Evolutionary conservation across 2,113 vertebrate species (phyloP), one percentile per base, ranked within the genome.

Genomic region (Phrynosoma blainvillii): DNA sequence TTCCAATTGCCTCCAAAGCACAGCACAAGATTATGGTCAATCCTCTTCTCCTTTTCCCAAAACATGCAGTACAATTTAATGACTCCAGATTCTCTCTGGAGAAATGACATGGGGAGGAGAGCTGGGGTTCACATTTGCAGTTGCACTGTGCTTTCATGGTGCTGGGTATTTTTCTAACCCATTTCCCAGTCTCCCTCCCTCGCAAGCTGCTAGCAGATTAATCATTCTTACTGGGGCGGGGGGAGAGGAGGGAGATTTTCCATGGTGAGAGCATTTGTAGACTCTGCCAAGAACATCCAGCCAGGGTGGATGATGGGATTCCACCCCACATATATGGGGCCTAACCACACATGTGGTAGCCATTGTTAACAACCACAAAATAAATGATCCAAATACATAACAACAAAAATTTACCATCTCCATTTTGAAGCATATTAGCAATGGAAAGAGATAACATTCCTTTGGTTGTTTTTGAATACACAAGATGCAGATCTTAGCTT

Each of bases 381-480:
- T 56, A 54, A 65, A 27, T 70, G 80, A 84, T 1, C 30, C 78
- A 92, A 87, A 90, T 77, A 7, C 14, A 8, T 9, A 62, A 80
- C 79, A 30, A 85, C 20, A 71, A 71, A 71, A 82, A 91, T 86
- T 13, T 85, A 68, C 90, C 93, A 84, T 88, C 82, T 89, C 89
- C 73, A 92, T 90, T 91, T 86, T 83, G 54, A 92, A 85, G 92
- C 91, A 93, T 70, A 90, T 84, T 76, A 92, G 91, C 62, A 86
- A 91, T 89, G 93, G 91, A 84, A 90, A 93, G 88, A 52, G 91
- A 85, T 6, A 92, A 88, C 59, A 2, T 85, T 94, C 94, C 93
- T 96, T 96, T 93, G 93, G 95, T 91, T 93, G 91, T 93, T 77
- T 79, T 91, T 68, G 59, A 85, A 83, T 91, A 81, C 91, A 96